phyloP scores from a whole-genome alignment of 2,888 invertebrate species.

The Phalera bucephala region DNA sequence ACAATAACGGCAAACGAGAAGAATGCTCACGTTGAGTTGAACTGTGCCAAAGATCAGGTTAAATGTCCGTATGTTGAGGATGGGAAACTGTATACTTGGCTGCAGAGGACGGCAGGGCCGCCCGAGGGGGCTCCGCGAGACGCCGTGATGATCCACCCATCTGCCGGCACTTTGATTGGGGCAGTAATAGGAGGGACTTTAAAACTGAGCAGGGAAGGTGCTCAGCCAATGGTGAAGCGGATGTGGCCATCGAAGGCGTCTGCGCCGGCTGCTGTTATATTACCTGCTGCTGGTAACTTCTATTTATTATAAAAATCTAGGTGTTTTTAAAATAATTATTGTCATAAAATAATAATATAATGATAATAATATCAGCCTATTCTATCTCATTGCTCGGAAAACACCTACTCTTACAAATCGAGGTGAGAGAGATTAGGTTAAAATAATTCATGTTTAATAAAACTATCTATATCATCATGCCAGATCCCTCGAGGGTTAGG shows the following conservation, averaged over 20 bases:
- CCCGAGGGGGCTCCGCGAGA: conserved; percentile 66
- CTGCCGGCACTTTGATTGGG: conserved; percentile 61
- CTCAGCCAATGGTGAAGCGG: conserved; percentile 62
- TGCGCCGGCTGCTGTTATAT: conserved; percentile 67
- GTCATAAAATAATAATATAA: no score
- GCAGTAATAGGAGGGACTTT: conserved; percentile 70
- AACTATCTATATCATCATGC: no score
- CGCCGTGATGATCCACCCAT: conserved; percentile 67
- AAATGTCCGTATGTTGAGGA: conserved; percentile 70
- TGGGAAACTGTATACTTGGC: conserved; percentile 58
- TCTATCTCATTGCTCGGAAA: no score
- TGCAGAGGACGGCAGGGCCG: conserved; percentile 56
- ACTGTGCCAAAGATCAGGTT: conserved; percentile 76
- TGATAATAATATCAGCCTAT: no score
- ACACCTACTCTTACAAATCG: no score
- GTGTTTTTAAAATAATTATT: no score
- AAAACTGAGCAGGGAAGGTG: conserved; percentile 57
- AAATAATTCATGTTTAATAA: no score
- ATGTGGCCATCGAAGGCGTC: conserved; percentile 76
- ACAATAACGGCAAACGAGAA: conserved; percentile 83
- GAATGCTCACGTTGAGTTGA: conserved; percentile 74
- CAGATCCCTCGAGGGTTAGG: no score
- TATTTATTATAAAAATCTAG: conserved; percentile 1
- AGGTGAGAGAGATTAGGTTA: no score
- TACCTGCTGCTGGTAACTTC: conserved; percentile 65